phyloP scores from a whole-genome alignment of 2,113 vertebrate genomes.

The Pseudorasbora parva region DNA sequence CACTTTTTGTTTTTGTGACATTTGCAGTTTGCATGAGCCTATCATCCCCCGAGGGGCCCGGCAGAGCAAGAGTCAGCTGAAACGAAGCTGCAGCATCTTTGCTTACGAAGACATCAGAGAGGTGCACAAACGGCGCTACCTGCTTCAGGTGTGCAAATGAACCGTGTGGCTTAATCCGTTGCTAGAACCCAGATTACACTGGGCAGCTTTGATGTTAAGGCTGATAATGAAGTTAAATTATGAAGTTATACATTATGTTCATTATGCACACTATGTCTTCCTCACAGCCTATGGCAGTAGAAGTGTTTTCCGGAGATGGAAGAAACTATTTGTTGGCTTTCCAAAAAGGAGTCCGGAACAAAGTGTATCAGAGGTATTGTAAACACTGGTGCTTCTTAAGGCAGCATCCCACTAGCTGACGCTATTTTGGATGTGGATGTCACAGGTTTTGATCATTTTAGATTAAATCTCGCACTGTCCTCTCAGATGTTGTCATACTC shows the following conservation, averaged over 20 bases:
- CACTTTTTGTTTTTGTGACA: conserved; percentile 26
- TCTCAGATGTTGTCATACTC: background rate
- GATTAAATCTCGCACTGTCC: background rate
- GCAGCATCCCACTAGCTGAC: background rate
- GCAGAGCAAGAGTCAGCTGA: conserved; percentile 94
- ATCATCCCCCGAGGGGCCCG: conserved; percentile 95
- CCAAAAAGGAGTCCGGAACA: conserved; percentile 97
- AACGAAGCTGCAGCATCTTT: conserved; percentile 96
- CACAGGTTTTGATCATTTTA: conserved; percentile 1
- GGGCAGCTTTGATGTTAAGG: background rate
- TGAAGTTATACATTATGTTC: too few species aligned
- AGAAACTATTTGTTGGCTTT: conserved; percentile 96
- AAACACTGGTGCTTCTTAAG: background rate
- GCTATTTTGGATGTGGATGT: background rate
- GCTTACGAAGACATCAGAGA: conserved; percentile 99
- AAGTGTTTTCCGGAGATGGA: conserved; percentile 98
- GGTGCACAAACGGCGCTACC: conserved; percentile 96
- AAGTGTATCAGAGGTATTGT: conserved; percentile 96
- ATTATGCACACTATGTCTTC: background rate
- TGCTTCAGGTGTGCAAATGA: conserved; percentile 88
- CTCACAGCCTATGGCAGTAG: conserved; percentile 92
- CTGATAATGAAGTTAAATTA: background rate
- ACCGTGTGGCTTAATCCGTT: background rate
- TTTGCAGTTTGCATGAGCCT: conserved; percentile 90
- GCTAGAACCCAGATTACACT: background rate